Evolutionary conservation across 2,113 vertebrate species (phyloP).

Genomic region (Fukomys damarensis): DNA sequence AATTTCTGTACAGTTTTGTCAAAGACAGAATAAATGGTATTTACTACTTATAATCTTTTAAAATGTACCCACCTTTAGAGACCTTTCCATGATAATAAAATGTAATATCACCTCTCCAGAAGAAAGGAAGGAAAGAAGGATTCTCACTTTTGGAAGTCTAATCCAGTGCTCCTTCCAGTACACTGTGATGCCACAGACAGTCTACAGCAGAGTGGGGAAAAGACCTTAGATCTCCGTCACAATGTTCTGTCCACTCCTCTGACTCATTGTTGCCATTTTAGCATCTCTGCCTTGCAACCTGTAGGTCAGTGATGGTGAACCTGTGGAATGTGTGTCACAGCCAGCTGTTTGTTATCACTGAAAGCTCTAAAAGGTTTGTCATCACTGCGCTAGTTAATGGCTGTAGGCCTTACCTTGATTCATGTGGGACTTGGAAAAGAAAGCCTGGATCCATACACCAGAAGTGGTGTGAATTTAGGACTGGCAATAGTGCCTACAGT

Average conservation of each 20-base stretch:
- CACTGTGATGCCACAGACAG: background rate
- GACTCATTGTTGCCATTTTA: background rate
- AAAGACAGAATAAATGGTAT: background rate
- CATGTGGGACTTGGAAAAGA: background rate
- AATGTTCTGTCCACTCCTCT: background rate
- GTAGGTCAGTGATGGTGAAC: background rate
- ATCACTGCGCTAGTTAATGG: background rate
- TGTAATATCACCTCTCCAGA: background rate
- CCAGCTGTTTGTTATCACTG: background rate
- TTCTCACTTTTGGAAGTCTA: background rate
- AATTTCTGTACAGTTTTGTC: background rate
- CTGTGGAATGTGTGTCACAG: background rate
- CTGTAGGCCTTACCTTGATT: background rate
- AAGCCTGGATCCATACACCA: background rate
- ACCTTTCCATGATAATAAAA: constrained; percentile 34
- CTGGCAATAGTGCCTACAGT: background rate
- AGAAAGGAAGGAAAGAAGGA: background rate
- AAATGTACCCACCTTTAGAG: constrained; percentile 39
- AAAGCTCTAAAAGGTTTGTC: background rate
- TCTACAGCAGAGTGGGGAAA: background rate
- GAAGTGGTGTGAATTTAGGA: background rate
- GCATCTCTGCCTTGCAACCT: background rate
- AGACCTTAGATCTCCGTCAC: background rate
- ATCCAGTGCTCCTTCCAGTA: background rate
- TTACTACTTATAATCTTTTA: background rate